phyloP scores from a whole-genome alignment of 2,113 vertebrate species.

The Collichthys lucidus region DNA sequence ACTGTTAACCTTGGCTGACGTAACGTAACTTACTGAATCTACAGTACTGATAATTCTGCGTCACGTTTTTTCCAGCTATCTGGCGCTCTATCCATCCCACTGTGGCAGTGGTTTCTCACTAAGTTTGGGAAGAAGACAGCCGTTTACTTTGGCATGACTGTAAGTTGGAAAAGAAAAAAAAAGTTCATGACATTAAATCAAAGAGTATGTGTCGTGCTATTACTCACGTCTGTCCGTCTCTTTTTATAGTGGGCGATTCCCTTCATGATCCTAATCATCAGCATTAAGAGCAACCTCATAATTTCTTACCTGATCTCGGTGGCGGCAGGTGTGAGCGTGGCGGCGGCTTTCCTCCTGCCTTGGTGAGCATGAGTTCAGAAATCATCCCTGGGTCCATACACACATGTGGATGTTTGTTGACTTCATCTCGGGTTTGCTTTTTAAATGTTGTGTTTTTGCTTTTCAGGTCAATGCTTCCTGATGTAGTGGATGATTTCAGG shows the following conservation, averaged over 20 bases:
- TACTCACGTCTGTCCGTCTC: background rate
- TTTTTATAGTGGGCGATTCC: conserved; percentile 89
- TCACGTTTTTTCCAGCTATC: conserved; percentile 86
- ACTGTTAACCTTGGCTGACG: background rate
- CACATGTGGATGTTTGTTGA: background rate
- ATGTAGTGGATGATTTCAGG: conserved; percentile 95
- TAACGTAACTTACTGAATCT: background rate
- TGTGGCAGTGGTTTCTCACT: conserved; percentile 96
- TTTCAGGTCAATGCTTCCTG: conserved; percentile 96
- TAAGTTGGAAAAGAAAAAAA: conserved; percentile 73
- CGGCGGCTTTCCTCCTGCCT: conserved; percentile 91
- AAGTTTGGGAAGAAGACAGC: conserved; percentile 94
- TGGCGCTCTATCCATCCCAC: conserved; percentile 89
- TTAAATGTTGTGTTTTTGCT: background rate
- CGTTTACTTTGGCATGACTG: conserved; percentile 90
- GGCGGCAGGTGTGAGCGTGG: conserved; percentile 91
- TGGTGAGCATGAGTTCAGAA: conserved; percentile 81
- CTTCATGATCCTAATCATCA: conserved; percentile 89
- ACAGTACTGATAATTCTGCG: background rate
- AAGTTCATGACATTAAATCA: background rate
- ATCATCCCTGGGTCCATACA: background rate
- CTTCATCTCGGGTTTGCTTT: background rate
- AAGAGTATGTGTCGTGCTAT: background rate
- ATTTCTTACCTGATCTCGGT: conserved; percentile 89
- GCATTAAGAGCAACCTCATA: conserved; percentile 84